Conservation (phyloP, 2,797 vertebrate species). For the Balearica regulorum region DNA sequence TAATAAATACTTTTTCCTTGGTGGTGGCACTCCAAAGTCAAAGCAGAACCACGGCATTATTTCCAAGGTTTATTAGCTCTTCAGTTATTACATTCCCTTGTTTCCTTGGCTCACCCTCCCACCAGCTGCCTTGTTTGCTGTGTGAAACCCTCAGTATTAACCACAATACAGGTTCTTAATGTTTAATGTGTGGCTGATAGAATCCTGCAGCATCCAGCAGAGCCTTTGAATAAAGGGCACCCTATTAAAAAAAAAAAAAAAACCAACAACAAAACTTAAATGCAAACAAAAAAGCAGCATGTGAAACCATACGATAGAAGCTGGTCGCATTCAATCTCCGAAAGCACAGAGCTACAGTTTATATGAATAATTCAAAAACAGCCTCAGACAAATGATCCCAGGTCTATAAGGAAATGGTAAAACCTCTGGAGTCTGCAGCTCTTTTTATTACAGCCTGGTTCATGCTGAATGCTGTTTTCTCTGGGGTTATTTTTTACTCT, state of each 20-base stretch:
- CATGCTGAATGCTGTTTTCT: conserved; percentile 65
- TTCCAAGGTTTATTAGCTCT: background rate
- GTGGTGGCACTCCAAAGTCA: background rate
- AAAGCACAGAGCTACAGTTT: conserved; percentile 51
- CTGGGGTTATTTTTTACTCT: conserved; percentile 67
- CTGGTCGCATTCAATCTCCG: conserved; percentile 50
- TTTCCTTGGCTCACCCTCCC: background rate
- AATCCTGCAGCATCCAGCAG: conserved; percentile 41
- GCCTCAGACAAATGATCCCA: conserved; percentile 75
- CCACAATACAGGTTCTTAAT: conserved; percentile 5
- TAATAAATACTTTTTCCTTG: background rate
- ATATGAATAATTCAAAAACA: conserved; percentile 81
- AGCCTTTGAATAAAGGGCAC: conserved; percentile 7
- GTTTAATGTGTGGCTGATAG: conserved; percentile 29
- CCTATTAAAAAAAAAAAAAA: conserved; percentile 58
- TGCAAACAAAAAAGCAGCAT: conserved; percentile 38
- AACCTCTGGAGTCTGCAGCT: conserved; percentile 68
- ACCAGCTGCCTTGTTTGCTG: conserved; percentile 4
- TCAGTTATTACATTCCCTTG: background rate
- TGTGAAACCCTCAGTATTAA: conserved; percentile 15
- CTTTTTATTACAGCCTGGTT: conserved; percentile 76
- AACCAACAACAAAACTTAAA: background rate
- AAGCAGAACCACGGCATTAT: background rate
- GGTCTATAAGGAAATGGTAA: conserved; percentile 70
- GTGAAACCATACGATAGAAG: conserved; percentile 35